Base-by-base conservation (phyloP, 2,113 vertebrate species). In the Hippocampus guttulatus region DNA sequence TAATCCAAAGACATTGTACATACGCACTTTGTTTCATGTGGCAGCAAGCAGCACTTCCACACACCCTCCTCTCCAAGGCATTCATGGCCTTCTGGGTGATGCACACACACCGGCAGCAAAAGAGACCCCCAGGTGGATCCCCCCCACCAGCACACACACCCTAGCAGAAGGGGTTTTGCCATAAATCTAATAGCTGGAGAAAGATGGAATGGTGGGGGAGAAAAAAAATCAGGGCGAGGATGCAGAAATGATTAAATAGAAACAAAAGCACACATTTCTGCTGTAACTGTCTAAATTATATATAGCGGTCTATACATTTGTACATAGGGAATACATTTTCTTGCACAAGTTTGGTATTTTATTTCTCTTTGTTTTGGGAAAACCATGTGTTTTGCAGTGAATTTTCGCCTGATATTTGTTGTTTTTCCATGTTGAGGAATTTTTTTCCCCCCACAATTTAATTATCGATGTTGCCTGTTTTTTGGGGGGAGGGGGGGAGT, bases 1-100 rank as follows among this genome's bases (percentile, higher is more conserved):
- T 81, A 89, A 90, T 87, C 91, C 91, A 93, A 93, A 93, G 91
- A 92, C 90, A 90, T 85, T 92, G 90, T 92, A 91, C 88, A 92
- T 90, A 91, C 90, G 91, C 90, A 89, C 90, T 89, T 90, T 91
- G 79, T 89, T 84, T 88, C 89, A 89, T 88, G 86, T 85, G 90
- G 89, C 90, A 90, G 88, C 91, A 88, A 89, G 84, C 87, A 87
- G 86, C 87, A 88, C 90, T 91, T 87, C 90, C 85, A 88, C 88
- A 88, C 88, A 74, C 83, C 80, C 80, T 85, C 78, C 80, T 86
- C 81, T 81, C 73, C 80, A 74, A 77, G 84, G 73, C 84, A 76
- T 78, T 74, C 81, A 81, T 73, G 84, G 69, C 80, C 79, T 67
- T 75, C 78, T 16, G 71, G 81, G 81, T 84, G 83, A 51, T 41